Evolutionary conservation across 2,113 vertebrate genomes (phyloP), one percentile per base, ranked within the genome.

Genomic region (Trichomycterus rosablanca): DNA sequence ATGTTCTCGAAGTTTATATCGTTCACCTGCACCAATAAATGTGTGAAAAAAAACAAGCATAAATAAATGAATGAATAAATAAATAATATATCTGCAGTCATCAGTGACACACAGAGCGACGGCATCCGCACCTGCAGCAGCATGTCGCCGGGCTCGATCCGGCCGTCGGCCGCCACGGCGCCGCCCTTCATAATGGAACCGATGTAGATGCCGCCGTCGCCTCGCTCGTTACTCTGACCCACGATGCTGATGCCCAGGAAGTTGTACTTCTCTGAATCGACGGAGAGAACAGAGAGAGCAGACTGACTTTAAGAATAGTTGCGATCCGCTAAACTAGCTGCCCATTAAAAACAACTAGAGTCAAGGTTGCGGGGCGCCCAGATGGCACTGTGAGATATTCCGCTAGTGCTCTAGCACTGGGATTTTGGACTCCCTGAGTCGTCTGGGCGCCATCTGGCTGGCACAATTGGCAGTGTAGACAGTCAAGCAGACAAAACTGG

Each of bases 1-100:
- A 98, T 97, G 83, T 98, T 98, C 85, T 98, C 95, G 73, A 98
- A 98, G 84, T 97, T 98, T 73, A 96, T 95, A 71, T 98, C 95
- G 1, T 98, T 98, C 66, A 98, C 95, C 95, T 98, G 71, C 28
- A 76, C 69, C 43, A 14, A 59, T 56, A 2, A n/a, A n/a, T n/a
- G n/a, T n/a, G n/a, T n/a, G n/a, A 50, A 65, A 64, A 1, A 19
- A 11, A 14, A 5, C 30, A 19, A 18, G 3, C 2, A 10, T 3
- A 6, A 46, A 12, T 20, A 12, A 45, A 14, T 2, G 15, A 11
- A 9, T 1, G 20, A 15, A 9, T 32, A 9, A 32, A 9, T 9
- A 32, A 32, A 16, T 19, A 20, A 5, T 16, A 32, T 20, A 1
- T n/a, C n/a, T n/a, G n/a, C n/a, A n/a, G n/a, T n/a, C n/a, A n/a